A percentile compares a stretch with the other conserved stretches of the same genome.
Evolutionary conservation across 2,888 invertebrate species (phyloP).

Genomic region (Hipparchia semele): DNA sequence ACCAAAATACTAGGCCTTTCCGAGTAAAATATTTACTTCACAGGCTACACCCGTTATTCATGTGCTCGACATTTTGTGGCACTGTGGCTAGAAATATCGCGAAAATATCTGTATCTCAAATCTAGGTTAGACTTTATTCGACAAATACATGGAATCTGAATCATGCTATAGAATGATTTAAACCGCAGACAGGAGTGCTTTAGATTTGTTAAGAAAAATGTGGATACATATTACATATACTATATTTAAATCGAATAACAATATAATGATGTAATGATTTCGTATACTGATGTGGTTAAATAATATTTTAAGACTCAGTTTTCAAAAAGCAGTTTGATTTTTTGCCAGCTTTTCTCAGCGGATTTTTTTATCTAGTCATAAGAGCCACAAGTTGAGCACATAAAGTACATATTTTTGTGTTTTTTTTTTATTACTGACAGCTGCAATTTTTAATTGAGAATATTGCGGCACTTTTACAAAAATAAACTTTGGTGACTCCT

Average conservation of each 20-base stretch:
- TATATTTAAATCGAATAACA: too few relatives aligned
- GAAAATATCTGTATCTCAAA: conserved; percentile 1
- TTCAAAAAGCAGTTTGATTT: too few relatives aligned
- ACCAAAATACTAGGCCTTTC: neutral
- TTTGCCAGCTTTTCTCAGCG: too few relatives aligned
- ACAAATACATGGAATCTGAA: neutral
- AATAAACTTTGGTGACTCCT: too few relatives aligned
- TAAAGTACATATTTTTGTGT: too few relatives aligned
- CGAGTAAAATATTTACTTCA: conserved; percentile 8
- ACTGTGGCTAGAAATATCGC: neutral
- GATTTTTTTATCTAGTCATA: too few relatives aligned
- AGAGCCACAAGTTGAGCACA: too few relatives aligned
- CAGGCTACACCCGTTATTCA: conserved; percentile 1
- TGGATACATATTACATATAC: neutral
- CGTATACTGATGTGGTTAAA: too few relatives aligned
- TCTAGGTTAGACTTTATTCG: conserved; percentile 9
- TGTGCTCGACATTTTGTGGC: conserved; percentile 4
- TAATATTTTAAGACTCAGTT: too few relatives aligned
- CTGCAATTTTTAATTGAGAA: neutral
- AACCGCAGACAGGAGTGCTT: neutral
- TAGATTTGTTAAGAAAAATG: neutral
- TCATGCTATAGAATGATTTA: neutral
- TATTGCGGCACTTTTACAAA: neutral
- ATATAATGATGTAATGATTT: too few relatives aligned
- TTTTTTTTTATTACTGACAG: neutral